phyloP scores from a whole-genome alignment of 2,113 vertebrate species.

The Beaufortia kweichowensis region DNA sequence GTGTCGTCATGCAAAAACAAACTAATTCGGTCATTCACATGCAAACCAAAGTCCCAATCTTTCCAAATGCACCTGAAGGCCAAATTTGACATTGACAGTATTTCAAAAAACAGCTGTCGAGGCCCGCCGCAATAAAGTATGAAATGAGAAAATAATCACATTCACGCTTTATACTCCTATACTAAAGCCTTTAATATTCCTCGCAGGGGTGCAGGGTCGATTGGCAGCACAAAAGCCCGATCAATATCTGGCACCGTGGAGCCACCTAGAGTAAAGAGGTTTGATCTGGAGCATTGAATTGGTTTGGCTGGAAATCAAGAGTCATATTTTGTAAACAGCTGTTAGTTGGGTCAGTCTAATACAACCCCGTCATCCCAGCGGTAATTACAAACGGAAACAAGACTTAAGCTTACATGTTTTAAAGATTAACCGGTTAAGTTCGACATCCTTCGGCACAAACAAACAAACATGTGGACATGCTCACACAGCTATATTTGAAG shows the following conservation, averaged over 20 bases:
- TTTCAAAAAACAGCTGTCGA: background rate
- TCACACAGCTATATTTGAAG: too few relatives aligned
- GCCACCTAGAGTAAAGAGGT: background rate
- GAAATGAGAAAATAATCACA: background rate
- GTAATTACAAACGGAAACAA: conserved; percentile 16
- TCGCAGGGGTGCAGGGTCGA: background rate
- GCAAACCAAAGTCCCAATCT: too few relatives aligned
- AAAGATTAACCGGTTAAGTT: conserved; percentile 19
- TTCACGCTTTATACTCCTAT: background rate
- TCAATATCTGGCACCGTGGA: conserved; percentile 17
- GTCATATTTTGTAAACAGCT: background rate
- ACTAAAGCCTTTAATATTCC: background rate
- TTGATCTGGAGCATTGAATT: background rate
- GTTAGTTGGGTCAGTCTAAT: background rate
- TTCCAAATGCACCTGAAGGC: too few relatives aligned
- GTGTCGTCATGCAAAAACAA: too few relatives aligned
- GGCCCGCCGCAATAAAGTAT: conserved; percentile 7
- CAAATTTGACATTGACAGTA: background rate
- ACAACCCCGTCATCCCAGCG: background rate
- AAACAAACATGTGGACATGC: background rate
- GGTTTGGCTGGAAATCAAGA: conserved; percentile 23
- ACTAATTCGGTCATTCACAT: too few relatives aligned
- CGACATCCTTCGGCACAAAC: background rate
- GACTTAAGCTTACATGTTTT: background rate
- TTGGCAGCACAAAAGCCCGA: conserved; percentile 18